These are phyloP conservation scores for Parazoanthus swiftii DNA, from an alignment of 92 coral and sea anemone species.

Conservation along the genomic window DNA sequence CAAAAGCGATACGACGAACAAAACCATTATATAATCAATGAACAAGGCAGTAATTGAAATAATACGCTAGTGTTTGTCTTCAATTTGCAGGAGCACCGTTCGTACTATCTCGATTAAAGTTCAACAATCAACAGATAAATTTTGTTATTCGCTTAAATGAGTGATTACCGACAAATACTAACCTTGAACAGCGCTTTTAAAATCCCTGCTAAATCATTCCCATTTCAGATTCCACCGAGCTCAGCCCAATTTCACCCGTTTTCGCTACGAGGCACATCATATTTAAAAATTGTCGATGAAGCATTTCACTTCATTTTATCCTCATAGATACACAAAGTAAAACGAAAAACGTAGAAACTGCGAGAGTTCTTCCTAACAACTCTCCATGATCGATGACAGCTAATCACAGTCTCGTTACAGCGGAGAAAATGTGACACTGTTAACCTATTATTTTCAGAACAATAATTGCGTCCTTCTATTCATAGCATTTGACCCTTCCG, in stretches of 20 bases:
- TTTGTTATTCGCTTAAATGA: neutral
- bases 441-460: neutral
- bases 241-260: neutral
- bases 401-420: neutral
- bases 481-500: slow-evolving; percentile 25
- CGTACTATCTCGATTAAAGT: neutral
- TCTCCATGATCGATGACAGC: neutral
- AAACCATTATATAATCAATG: neutral
- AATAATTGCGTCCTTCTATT: slow-evolving; percentile 5
- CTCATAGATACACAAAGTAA: neutral
- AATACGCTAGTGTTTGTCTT: neutral
- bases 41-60: no score
- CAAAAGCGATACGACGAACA: neutral
- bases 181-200: slow-evolving; percentile 5
- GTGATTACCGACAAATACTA: neutral
- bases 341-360: neutral
- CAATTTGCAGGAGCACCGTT: neutral
- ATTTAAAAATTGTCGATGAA: neutral
- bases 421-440: neutral
- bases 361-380: neutral
- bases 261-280: neutral
- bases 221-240: no score
- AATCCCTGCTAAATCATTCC: neutral
- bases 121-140: neutral
- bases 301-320: neutral